Evolutionary conservation across 2,888 invertebrate species (phyloP).

Genomic region (Trimorus sp.): DNA sequence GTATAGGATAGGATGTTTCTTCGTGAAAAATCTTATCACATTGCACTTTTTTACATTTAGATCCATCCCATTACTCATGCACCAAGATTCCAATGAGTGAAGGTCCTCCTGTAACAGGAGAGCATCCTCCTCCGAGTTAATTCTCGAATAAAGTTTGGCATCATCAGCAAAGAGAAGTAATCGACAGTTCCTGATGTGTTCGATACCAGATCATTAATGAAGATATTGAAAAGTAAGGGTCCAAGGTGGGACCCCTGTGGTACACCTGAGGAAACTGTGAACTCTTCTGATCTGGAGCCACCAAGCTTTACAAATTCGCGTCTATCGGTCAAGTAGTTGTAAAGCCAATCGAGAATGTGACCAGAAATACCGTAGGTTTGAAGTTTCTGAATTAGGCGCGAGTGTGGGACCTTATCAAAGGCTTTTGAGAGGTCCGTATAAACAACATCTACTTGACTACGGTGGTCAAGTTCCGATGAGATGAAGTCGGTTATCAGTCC

Average conservation of each 20-base stretch:
- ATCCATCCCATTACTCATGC: neutral
- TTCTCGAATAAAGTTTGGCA: neutral
- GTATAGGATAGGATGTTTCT: neutral
- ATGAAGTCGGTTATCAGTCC: neutral
- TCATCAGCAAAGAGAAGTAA: slow-evolving; percentile 22
- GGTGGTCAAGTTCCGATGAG: neutral
- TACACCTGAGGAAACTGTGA: neutral
- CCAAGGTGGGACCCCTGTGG: slow-evolving; percentile 29
- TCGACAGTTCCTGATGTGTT: neutral
- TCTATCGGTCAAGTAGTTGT: neutral
- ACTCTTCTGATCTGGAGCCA: neutral
- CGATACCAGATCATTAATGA: slow-evolving; percentile 21
- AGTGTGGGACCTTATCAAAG: neutral
- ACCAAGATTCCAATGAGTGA: neutral
- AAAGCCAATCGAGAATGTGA: neutral
- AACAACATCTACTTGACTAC: neutral
- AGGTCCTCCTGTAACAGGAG: neutral
- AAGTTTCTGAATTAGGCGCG: neutral
- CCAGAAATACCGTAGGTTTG: neutral
- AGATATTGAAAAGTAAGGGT: slow-evolving; percentile 20
- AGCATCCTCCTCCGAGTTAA: neutral
- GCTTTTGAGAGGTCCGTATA: slow-evolving; percentile 8
- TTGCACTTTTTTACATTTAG: neutral
- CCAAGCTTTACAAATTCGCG: neutral
- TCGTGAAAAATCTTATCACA: neutral